Conservation (phyloP, 2,888 invertebrate species). For the Phyllotreta striolata region DNA sequence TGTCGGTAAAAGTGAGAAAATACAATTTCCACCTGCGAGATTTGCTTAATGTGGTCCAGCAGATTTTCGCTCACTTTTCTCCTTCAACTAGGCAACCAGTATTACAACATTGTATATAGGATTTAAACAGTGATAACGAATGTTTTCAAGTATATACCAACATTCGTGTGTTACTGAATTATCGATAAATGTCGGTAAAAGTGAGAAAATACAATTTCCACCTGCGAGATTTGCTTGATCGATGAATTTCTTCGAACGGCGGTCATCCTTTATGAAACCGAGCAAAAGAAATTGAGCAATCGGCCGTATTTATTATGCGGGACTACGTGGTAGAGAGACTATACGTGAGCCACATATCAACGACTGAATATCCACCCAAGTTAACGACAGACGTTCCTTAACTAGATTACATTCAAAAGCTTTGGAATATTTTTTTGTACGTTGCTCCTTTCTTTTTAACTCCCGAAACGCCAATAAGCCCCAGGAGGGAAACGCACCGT, state of each 20-base stretch:
- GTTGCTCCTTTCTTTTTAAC: background rate
- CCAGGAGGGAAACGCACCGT: slow-evolving; percentile 5
- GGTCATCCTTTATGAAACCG: slow-evolving; percentile 4
- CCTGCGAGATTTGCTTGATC: no score
- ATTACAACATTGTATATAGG: no score
- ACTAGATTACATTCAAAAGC: slow-evolving; percentile 53
- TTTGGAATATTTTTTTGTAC: slow-evolving; percentile 40
- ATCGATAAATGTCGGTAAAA: no score
- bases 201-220: no score
- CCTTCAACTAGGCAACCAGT: no score
- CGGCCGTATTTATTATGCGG: slow-evolving; percentile 47
- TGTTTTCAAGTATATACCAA: no score
- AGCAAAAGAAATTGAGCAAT: slow-evolving; percentile 6
- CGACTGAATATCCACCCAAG: slow-evolving; percentile 41
- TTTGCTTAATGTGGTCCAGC: no score
- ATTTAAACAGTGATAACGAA: no score
- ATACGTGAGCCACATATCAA: slow-evolving; percentile 53
- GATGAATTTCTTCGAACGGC: background rate
- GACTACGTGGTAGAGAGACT: slow-evolving; percentile 47
- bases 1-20: no score
- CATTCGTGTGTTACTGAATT: no score
- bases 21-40: no score
- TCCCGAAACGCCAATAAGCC: slow-evolving; percentile 5
- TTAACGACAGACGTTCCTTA: slow-evolving; percentile 51
- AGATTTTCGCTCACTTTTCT: no score